These are phyloP conservation scores for Hydrophis major DNA, from an alignment of 2,797 vertebrate genomes.

Conservation along the genomic window DNA sequence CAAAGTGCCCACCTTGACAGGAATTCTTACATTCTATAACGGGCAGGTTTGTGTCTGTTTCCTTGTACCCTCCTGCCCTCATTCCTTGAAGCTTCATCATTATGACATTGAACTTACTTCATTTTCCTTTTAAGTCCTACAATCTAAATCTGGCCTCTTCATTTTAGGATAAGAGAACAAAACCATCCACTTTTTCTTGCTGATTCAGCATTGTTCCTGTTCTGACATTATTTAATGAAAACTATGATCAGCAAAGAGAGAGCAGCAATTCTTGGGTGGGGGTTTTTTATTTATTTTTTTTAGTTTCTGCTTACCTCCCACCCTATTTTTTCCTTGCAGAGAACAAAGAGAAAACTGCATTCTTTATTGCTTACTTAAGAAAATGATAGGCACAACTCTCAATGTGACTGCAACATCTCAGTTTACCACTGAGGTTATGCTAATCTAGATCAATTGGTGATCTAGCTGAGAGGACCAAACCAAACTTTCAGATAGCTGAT, in stretches of 20 bases:
- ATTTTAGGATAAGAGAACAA: neutral
- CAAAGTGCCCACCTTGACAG: neutral
- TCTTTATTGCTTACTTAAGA: conserved; percentile 7
- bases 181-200: neutral
- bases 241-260: neutral
- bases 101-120: neutral
- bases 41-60: neutral
- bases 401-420: rapidly evolving
- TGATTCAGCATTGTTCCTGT: neutral
- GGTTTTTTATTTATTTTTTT: neutral
- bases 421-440: neutral
- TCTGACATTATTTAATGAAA: conserved; percentile 1
- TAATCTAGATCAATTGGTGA: neutral
- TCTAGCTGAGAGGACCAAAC: neutral
- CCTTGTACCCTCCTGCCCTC: neutral
- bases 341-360: neutral
- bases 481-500: neutral
- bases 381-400: neutral
- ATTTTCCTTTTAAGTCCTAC: neutral
- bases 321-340: neutral
- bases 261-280: neutral
- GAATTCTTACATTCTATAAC: neutral
- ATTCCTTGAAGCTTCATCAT: neutral
- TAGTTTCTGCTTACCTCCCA: neutral
- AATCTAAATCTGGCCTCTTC: neutral